Conservation (phyloP, 2,888 invertebrate genomes). For the Eupeodes luniger region DNA sequence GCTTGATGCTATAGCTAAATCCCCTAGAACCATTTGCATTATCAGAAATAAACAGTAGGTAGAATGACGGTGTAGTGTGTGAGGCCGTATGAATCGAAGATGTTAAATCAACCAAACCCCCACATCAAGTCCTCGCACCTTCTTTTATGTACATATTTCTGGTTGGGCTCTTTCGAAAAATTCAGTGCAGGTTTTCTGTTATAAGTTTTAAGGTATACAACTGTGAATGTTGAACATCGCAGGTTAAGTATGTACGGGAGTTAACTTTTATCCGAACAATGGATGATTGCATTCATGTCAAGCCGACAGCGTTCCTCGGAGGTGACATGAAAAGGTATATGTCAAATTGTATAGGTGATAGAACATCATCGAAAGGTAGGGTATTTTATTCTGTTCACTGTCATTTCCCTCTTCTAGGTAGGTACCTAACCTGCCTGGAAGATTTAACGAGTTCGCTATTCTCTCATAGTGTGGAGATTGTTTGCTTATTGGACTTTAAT, state of each 20-base stretch:
- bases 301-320: conserved; percentile 49
- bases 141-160: neutral
- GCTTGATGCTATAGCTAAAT: conserved; percentile 40
- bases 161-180: neutral
- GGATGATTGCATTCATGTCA: conserved; percentile 59
- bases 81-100: too few species aligned
- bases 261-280: conserved; percentile 67
- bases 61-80: neutral
- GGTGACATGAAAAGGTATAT: conserved; percentile 75
- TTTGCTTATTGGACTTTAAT: conserved; percentile 52
- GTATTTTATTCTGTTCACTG: neutral
- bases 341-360: conserved; percentile 73
- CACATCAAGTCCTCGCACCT: neutral
- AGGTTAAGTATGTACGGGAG: conserved; percentile 62
- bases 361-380: conserved; percentile 22
- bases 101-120: neutral
- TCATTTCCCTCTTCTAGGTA: neutral
- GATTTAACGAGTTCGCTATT: neutral
- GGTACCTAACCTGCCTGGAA: neutral
- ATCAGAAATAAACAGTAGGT: conserved; percentile 56
- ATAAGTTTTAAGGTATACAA: conserved; percentile 12
- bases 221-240: conserved; percentile 65
- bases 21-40: conserved; percentile 74
- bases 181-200: conserved; percentile 23
- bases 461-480: conserved; percentile 23